Evolutionary conservation across 2,113 vertebrate genomes (phyloP).

Genomic region (Balaeniceps rex): DNA sequence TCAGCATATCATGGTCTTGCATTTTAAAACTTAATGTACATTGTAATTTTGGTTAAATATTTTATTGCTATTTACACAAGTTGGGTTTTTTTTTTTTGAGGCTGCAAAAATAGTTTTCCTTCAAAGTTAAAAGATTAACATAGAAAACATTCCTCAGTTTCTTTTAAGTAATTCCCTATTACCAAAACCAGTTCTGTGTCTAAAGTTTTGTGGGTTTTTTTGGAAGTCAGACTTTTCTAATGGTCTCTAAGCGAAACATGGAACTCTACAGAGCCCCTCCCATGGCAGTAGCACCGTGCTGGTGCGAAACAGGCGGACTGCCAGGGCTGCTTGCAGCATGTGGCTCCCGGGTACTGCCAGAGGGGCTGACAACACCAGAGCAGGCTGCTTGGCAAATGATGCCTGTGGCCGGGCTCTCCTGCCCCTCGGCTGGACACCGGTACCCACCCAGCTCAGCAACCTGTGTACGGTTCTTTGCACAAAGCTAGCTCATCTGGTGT

Average conservation of each 20-base stretch:
- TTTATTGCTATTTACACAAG: not conserved
- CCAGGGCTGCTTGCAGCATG: not conserved
- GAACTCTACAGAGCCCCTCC: not conserved
- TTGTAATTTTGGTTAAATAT: not conserved
- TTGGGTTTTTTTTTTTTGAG: not conserved
- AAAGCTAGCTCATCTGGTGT: not conserved
- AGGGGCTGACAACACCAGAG: not conserved
- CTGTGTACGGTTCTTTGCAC: rapidly evolving
- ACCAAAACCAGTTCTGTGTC: not conserved
- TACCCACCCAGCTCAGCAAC: not conserved
- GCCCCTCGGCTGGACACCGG: too few species aligned
- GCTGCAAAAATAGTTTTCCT: not conserved
- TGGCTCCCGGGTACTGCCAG: rapidly evolving
- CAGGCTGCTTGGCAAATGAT: rapidly evolving
- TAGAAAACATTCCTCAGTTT: not conserved
- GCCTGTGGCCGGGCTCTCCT: not conserved
- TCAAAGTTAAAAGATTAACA: not conserved
- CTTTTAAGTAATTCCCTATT: not conserved
- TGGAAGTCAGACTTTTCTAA: not conserved
- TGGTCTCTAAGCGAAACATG: rapidly evolving
- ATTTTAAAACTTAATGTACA: not conserved
- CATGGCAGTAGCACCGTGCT: rapidly evolving
- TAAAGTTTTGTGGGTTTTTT: not conserved
- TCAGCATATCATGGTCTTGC: not conserved
- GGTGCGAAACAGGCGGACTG: not conserved